Percentiles rank a stretch among this genome's conserved stretches.
Conservation (phyloP, 1,140 invertebrate species). For the Polypedilum pembai region DNA sequence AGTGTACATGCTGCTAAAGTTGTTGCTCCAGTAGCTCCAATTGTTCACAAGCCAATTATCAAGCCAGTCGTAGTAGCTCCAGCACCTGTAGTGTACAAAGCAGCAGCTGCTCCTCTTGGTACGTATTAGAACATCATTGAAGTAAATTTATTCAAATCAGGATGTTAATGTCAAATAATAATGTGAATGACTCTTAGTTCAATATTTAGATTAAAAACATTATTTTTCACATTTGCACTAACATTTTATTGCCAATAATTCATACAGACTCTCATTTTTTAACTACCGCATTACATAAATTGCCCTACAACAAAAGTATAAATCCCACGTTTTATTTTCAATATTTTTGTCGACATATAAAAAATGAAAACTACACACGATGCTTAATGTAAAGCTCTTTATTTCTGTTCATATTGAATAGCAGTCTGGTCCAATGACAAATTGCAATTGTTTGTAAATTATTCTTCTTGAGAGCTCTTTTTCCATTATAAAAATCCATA, state of each 20-base stretch:
- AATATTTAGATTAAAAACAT: no score
- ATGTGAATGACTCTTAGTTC: no score
- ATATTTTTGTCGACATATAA: not conserved
- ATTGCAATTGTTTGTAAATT: constrained; percentile 22
- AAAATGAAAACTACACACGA: not conserved
- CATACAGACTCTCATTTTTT: no score
- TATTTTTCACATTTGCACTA: no score
- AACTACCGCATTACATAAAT: no score
- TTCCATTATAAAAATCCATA: no score
- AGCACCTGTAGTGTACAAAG: constrained; percentile 20
- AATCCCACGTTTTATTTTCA: constrained; percentile 23
- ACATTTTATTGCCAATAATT: no score
- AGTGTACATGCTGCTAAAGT: constrained; percentile 32
- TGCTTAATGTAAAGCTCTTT: no score
- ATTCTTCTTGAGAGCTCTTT: no score
- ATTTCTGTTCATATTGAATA: not conserved
- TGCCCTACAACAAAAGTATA: no score
- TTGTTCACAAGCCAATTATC: constrained; percentile 1
- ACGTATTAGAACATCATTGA: not conserved
- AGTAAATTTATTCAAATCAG: no score
- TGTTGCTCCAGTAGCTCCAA: constrained; percentile 34
- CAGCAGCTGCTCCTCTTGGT: not conserved
- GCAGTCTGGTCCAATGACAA: constrained; percentile 17
- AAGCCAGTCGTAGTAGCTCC: not conserved
- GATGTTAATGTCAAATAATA: no score